These are phyloP conservation scores for Peucedramus taeniatus DNA, from an alignment of 2,113 vertebrate species.

Conservation along the genomic window DNA sequence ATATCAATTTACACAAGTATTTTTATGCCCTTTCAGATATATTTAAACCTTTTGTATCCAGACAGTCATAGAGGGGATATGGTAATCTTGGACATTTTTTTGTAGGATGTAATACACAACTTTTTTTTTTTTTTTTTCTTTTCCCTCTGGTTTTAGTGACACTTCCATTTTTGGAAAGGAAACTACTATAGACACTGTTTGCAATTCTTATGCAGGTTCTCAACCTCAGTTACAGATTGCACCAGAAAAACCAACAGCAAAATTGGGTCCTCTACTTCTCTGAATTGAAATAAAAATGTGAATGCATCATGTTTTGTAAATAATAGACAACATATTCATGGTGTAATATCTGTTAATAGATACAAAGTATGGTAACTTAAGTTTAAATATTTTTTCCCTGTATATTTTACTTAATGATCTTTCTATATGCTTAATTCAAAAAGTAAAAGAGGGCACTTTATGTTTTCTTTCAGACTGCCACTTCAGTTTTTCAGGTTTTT, in stretches of 20 bases:
- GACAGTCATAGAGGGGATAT: background rate
- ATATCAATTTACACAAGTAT: background rate
- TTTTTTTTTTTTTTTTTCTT: background rate
- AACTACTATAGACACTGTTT: background rate
- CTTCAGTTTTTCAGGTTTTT: background rate
- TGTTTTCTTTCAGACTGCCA: background rate
- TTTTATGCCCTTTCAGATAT: background rate
- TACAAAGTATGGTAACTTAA: background rate
- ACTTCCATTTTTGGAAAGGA: background rate
- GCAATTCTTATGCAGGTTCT: background rate
- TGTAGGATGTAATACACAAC: rapidly evolving
- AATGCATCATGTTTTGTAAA: background rate
- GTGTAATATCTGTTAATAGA: background rate
- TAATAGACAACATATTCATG: background rate
- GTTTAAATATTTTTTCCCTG: background rate
- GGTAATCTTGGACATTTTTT: background rate
- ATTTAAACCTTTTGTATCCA: background rate
- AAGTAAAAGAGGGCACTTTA: background rate
- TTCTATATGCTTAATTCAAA: background rate
- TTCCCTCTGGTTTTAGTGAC: background rate
- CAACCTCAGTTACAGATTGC: background rate
- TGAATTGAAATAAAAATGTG: background rate
- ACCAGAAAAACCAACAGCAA: background rate
- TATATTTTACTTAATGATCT: background rate
- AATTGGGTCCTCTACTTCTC: background rate